A percentile compares a stretch with the other conserved stretches of the same genome.
Conservation (phyloP, 1,140 invertebrate genomes). For the Megalopta genalis region DNA sequence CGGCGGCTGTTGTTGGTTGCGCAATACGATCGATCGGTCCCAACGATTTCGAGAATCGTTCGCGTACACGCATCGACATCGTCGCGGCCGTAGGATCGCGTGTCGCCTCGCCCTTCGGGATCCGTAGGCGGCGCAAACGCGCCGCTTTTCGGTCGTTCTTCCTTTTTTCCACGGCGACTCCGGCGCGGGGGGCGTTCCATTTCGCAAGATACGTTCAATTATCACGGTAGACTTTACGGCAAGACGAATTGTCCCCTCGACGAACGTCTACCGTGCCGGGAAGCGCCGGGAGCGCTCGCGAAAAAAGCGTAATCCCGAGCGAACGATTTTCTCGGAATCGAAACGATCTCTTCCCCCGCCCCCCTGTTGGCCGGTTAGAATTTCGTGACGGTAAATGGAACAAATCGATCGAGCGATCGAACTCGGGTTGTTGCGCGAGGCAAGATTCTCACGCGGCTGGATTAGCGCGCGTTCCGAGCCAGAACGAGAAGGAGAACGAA, state of each 20-base stretch:
- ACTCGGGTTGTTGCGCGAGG: not conserved
- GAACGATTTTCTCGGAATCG: too few species aligned
- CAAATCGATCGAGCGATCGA: constrained; percentile 3
- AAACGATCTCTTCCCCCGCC: too few species aligned
- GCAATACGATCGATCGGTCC: not conserved
- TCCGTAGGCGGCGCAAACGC: not conserved
- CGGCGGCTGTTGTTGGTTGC: too few species aligned
- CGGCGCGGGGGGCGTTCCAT: not conserved
- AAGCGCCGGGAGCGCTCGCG: too few species aligned
- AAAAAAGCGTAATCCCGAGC: not conserved
- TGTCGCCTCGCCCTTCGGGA: not conserved
- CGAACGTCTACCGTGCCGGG: too few species aligned
- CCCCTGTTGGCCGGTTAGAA: too few species aligned
- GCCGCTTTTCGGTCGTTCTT: not conserved
- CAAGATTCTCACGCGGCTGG: constrained; percentile 40
- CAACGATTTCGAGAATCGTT: constrained; percentile 30
- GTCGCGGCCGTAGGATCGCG: too few species aligned
- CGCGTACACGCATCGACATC: not conserved
- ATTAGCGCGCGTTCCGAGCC: constrained; percentile 9
- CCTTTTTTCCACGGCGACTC: not conserved
- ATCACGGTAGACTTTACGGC: not conserved
- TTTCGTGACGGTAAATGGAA: constrained; percentile 29
- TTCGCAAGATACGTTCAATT: not conserved
- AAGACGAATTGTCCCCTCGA: not conserved
- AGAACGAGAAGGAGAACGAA: constrained; percentile 15